Evolutionary conservation across 2,888 invertebrate genomes (phyloP).

Genomic region (Megamerina dolium): DNA sequence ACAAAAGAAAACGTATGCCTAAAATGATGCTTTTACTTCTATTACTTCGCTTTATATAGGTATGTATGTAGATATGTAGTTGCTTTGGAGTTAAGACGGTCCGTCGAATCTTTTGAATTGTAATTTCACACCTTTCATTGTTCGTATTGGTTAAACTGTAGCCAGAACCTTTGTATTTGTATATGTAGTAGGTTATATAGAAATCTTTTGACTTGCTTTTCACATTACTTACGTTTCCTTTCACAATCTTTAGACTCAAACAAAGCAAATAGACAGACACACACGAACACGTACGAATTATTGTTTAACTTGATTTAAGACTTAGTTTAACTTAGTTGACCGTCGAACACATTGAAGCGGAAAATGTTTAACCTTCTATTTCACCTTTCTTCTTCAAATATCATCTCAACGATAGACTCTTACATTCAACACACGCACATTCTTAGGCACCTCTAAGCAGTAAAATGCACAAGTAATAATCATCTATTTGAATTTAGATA

Average conservation of each 20-base stretch:
- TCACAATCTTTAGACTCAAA: constrained; percentile 7
- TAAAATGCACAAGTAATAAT: no score
- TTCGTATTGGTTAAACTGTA: not conserved
- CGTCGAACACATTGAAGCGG: constrained; percentile 12
- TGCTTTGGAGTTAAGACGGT: no score
- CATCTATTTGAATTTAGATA: constrained; percentile 1
- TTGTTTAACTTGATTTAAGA: no score
- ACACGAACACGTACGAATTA: no score
- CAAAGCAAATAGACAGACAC: no score
- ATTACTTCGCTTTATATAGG: no score
- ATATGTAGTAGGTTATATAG: no score
- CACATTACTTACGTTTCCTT: constrained; percentile 2
- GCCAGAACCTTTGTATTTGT: no score
- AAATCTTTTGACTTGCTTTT: constrained; percentile 6
- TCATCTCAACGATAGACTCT: no score
- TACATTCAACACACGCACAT: no score
- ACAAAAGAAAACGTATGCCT: constrained; percentile 10
- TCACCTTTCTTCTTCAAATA: constrained; percentile 23
- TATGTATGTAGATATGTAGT: no score
- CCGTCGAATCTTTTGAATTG: not conserved
- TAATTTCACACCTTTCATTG: constrained; percentile 5
- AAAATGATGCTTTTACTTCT: constrained; percentile 12
- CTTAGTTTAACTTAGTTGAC: constrained; percentile 21
- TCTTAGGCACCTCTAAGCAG: no score
- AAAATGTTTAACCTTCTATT: constrained; percentile 34